A percentile compares a stretch with the other conserved stretches of the same genome.
Conservation (phyloP, 2,888 invertebrate species). For the Kryphioiulus occultus region DNA sequence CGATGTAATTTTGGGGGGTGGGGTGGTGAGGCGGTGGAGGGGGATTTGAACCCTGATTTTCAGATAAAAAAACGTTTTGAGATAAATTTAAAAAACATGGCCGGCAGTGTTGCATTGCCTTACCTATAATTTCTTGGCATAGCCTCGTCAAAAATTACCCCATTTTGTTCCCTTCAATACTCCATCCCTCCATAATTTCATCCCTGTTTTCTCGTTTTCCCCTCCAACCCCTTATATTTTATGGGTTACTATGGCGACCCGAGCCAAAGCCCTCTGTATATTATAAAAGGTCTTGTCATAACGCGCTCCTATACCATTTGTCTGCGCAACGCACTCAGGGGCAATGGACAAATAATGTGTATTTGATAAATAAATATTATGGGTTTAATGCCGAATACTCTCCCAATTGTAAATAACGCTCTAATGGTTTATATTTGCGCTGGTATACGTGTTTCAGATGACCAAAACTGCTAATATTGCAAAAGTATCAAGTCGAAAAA, state of each 20-base stretch:
- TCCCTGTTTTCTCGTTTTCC: conserved; percentile 2
- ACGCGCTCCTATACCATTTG: conserved; percentile 9
- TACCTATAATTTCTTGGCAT: conserved; percentile 23
- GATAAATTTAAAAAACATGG: background rate
- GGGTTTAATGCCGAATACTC: background rate
- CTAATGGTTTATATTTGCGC: no score
- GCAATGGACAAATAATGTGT: conserved; percentile 10
- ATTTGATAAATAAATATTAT: conserved; percentile 23
- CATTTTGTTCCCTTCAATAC: conserved; percentile 23
- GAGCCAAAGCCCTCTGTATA: conserved; percentile 23
- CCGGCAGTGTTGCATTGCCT: background rate
- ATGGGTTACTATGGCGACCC: conserved; percentile 23
- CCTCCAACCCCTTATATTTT: conserved; percentile 13
- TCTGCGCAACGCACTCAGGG: conserved; percentile 15
- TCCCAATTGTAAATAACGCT: background rate
- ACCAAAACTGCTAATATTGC: no score
- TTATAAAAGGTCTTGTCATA: conserved; percentile 20
- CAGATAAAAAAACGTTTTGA: background rate
- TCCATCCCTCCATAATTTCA: background rate
- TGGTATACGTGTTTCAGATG: no score
- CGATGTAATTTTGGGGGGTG: background rate
- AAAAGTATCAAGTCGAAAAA: no score
- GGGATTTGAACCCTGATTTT: conserved; percentile 14
- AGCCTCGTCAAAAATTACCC: conserved; percentile 23
- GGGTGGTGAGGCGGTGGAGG: background rate